Evolutionary conservation across 2,113 vertebrate genomes (phyloP).

Genomic region (Sus scrofa): T2T-Sscrofa CM000814.6:19960501-19961000

Average conservation of each 20-base stretch:
- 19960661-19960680: fast-evolving
- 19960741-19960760: neutral
- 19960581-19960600: fast-evolving
- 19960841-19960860: neutral
- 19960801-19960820: neutral
- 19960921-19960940: slow-evolving; percentile 9
- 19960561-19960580: neutral
- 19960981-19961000: neutral
- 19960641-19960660: fast-evolving
- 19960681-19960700: fast-evolving
- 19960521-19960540: neutral
- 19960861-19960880: slow-evolving; percentile 15
- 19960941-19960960: neutral
- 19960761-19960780: neutral
- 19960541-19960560: neutral
- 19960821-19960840: neutral
- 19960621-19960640: neutral
- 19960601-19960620: fast-evolving
- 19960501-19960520: neutral
- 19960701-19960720: neutral
- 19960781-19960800: neutral
- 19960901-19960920: neutral
- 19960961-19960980: neutral
- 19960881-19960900: neutral
- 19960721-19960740: neutral